Evolutionary conservation across 2,113 vertebrate species (phyloP).

Genomic region (Agapornis roseicollis): DNA sequence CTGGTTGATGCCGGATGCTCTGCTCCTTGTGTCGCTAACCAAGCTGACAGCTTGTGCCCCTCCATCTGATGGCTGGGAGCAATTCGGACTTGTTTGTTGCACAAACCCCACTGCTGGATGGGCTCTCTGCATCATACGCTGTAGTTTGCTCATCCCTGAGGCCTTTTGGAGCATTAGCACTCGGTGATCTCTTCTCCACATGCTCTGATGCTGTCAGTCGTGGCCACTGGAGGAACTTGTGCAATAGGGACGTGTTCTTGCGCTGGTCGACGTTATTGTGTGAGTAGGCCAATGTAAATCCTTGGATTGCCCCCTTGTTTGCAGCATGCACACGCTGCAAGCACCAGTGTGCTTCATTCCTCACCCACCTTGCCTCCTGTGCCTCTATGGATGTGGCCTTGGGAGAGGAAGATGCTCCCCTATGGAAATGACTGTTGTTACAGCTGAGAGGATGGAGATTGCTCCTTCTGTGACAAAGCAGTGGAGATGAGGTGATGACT

Average conservation of each 20-base stretch:
- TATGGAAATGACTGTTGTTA: neutral
- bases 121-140: neutral
- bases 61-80: neutral
- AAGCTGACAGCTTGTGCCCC: neutral
- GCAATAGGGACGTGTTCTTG: neutral
- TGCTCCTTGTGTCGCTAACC: neutral
- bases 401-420: neutral
- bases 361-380: rapidly evolving
- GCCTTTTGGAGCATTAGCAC: neutral
- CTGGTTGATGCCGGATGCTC: neutral
- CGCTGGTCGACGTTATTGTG: neutral
- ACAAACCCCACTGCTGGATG: neutral
- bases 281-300: neutral
- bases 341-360: rapidly evolving
- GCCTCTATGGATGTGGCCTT: neutral
- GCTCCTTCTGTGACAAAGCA: neutral
- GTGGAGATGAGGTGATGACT: rapidly evolving
- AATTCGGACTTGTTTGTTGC: neutral
- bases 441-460: neutral
- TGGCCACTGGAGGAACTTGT: neutral
- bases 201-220: neutral
- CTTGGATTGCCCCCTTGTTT: neutral
- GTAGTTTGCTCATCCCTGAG: neutral
- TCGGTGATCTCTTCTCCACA: neutral
- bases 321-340: rapidly evolving